Evolutionary conservation across 2,113 vertebrate genomes (phyloP).

Genomic region (Mustela nigripes): DNA sequence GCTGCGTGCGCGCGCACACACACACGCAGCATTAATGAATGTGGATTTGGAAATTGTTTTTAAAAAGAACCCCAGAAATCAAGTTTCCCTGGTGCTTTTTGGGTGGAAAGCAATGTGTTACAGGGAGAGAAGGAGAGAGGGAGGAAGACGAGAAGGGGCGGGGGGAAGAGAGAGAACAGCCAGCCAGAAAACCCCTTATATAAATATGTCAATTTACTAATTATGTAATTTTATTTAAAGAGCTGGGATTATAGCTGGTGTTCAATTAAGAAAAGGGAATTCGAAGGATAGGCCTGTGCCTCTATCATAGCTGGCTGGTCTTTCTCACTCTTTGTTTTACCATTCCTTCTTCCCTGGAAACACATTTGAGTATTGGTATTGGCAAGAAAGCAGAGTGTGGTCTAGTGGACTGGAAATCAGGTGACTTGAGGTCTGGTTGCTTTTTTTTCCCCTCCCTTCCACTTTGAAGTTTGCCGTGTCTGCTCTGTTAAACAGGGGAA

Average conservation of each 20-base stretch:
- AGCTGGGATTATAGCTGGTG: background rate
- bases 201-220: slow-evolving; percentile 9
- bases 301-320: slow-evolving; percentile 10
- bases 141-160: background rate
- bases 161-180: background rate
- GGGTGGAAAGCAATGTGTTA: slow-evolving; percentile 43
- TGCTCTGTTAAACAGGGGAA: background rate
- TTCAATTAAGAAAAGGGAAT: background rate
- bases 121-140: background rate
- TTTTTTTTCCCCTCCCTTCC: slow-evolving; percentile 21
- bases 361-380: slow-evolving; percentile 70
- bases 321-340: slow-evolving; percentile 22
- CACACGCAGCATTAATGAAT: background rate
- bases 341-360: slow-evolving; percentile 66
- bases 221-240: slow-evolving; percentile 50
- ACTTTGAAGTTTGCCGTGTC: slow-evolving; percentile 71
- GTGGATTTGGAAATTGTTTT: slow-evolving; percentile 53
- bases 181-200: background rate
- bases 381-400: slow-evolving; percentile 73
- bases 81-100: background rate
- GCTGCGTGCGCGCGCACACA: background rate
- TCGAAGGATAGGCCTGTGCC: background rate
- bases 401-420: slow-evolving; percentile 75
- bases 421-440: slow-evolving; percentile 76
- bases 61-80: slow-evolving; percentile 14